These are phyloP conservation scores for Tadarida brasiliensis DNA, from an alignment of 2,797 vertebrate genomes.

Conservation along the genomic window DNA sequence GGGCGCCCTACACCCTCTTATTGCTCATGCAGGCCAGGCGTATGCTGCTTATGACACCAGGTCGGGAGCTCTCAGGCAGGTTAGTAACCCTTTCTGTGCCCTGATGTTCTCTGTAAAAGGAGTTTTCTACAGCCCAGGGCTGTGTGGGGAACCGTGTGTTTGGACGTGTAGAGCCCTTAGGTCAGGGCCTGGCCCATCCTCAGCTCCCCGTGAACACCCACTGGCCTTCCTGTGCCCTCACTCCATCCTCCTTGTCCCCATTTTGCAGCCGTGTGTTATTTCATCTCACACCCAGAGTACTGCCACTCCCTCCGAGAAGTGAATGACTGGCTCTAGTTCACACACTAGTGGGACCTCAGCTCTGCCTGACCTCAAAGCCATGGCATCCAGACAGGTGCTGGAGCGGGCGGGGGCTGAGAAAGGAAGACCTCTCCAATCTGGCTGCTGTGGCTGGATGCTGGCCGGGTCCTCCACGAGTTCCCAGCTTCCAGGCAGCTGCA, in stretches of 20 bases:
- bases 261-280: not conserved
- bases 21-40: too few species aligned
- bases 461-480: rapidly evolving
- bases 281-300: not conserved
- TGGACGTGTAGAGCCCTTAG: not conserved
- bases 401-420: not conserved
- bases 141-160: not conserved
- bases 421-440: rapidly evolving
- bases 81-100: not conserved
- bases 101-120: not conserved
- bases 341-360: not conserved
- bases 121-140: rapidly evolving
- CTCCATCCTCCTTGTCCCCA: not conserved
- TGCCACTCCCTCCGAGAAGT: not conserved
- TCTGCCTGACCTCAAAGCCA: not conserved
- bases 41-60: not conserved
- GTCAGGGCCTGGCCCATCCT: not conserved
- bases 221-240: not conserved
- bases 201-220: not conserved
- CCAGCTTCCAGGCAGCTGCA: too few species aligned
- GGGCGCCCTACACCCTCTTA: not conserved
- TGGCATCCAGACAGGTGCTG: not conserved
- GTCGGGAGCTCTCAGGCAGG: not conserved
- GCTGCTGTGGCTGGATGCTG: not conserved
- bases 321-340: not conserved